phyloP scores from a whole-genome alignment of 2,797 vertebrate genomes.

The Agapornis canus region DNA sequence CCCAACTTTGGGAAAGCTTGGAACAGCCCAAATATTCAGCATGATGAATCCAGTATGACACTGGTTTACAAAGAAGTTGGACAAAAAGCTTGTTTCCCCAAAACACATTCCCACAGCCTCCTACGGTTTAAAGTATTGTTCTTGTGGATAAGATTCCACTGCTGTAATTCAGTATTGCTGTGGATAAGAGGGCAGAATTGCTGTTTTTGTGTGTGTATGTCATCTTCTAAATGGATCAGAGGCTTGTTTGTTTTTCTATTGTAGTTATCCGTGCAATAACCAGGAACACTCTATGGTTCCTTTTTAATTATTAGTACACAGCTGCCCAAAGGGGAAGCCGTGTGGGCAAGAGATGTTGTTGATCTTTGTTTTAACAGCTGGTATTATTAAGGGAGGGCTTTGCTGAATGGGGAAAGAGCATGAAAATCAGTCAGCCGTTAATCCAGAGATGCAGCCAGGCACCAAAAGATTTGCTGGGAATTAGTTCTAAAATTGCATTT shows the following conservation, averaged over 20 bases:
- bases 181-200: not conserved
- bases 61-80: not conserved
- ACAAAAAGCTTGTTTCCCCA: not conserved
- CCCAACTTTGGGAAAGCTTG: not conserved
- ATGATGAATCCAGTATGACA: not conserved
- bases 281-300: not conserved
- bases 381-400: constrained; percentile 27
- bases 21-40: not conserved
- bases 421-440: constrained; percentile 40
- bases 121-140: not conserved
- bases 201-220: not conserved
- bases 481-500: constrained; percentile 35
- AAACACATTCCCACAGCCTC: not conserved
- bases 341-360: not conserved
- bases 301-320: constrained; percentile 51
- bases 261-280: not conserved
- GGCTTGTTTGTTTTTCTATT: constrained; percentile 15
- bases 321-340: constrained; percentile 31
- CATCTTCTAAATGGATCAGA: not conserved
- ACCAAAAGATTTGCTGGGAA: constrained; percentile 33
- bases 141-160: not conserved
- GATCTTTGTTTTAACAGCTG: constrained; percentile 68
- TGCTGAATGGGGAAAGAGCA: not conserved
- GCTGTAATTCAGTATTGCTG: not conserved
- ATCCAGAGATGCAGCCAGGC: constrained; percentile 39